phyloP scores from a whole-genome alignment of 1,140 invertebrate species.

The Polyergus mexicanus region DNA sequence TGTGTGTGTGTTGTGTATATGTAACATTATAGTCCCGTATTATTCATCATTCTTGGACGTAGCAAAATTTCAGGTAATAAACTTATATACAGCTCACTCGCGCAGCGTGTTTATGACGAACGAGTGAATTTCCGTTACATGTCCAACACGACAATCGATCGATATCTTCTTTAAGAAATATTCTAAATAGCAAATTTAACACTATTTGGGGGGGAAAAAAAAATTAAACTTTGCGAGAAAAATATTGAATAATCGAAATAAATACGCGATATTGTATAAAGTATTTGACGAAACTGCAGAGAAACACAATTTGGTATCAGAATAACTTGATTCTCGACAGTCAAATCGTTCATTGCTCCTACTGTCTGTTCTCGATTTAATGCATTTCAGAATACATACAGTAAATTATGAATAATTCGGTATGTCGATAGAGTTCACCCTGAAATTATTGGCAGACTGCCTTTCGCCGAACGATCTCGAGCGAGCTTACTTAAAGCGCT shows the following conservation, averaged over 20 bases:
- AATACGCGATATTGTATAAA: neutral
- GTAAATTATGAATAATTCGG: constrained; percentile 51
- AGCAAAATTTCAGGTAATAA: constrained; percentile 49
- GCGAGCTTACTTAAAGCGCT: constrained; percentile 54
- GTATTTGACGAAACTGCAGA: neutral
- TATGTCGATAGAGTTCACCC: constrained; percentile 46
- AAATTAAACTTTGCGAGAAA: neutral
- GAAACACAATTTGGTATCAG: neutral
- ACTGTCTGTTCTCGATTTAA: constrained; percentile 15
- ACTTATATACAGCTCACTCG: constrained; percentile 39
- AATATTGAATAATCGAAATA: neutral
- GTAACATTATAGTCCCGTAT: constrained; percentile 44
- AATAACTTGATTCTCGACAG: constrained; percentile 20
- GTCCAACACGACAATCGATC: constrained; percentile 18
- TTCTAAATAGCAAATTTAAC: constrained; percentile 1
- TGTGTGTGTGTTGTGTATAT: constrained; percentile 2
- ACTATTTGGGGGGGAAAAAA: neutral
- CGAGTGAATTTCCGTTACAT: constrained; percentile 52
- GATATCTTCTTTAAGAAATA: constrained; percentile 36
- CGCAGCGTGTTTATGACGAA: constrained; percentile 51
- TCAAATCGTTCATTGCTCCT: constrained; percentile 33
- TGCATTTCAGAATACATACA: constrained; percentile 57
- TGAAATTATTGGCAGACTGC: constrained; percentile 69
- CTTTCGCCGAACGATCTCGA: constrained; percentile 20
- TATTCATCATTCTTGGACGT: constrained; percentile 50